These are phyloP conservation scores for Oxyruncus cristatus DNA, from an alignment of 2,113 vertebrate genomes.

Conservation along the genomic window DNA sequence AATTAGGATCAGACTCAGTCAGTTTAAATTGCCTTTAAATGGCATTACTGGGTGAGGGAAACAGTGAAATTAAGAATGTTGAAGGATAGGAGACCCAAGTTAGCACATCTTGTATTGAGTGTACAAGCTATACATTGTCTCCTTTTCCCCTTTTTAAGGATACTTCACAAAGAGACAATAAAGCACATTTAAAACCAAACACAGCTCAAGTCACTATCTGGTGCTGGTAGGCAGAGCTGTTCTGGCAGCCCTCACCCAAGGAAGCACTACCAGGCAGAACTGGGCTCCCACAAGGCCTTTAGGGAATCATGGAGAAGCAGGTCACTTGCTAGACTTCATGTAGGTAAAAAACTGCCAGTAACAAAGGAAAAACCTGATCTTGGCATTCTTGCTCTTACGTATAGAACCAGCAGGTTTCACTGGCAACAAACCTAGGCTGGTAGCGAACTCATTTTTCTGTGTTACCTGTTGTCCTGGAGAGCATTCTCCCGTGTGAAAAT, in stretches of 20 bases:
- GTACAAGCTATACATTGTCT: not conserved
- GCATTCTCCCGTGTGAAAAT: not conserved
- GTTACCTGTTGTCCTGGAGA: not conserved
- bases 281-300: not conserved
- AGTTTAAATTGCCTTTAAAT: not conserved
- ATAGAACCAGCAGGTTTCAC: not conserved
- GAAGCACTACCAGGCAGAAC: not conserved
- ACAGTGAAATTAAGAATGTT: not conserved
- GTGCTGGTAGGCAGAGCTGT: not conserved
- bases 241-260: not conserved
- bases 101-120: fast-evolving
- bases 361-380: not conserved
- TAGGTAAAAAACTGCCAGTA: not conserved
- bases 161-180: not conserved
- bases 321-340: fast-evolving
- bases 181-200: not conserved
- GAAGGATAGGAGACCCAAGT: not conserved
- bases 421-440: not conserved
- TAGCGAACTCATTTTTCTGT: not conserved
- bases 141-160: not conserved
- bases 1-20: not conserved
- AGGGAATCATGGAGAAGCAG: not conserved
- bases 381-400: not conserved
- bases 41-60: not conserved
- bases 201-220: not conserved